phyloP scores from a whole-genome alignment of 2,888 invertebrate species.

The Pyrocoelia pectoralis region DNA sequence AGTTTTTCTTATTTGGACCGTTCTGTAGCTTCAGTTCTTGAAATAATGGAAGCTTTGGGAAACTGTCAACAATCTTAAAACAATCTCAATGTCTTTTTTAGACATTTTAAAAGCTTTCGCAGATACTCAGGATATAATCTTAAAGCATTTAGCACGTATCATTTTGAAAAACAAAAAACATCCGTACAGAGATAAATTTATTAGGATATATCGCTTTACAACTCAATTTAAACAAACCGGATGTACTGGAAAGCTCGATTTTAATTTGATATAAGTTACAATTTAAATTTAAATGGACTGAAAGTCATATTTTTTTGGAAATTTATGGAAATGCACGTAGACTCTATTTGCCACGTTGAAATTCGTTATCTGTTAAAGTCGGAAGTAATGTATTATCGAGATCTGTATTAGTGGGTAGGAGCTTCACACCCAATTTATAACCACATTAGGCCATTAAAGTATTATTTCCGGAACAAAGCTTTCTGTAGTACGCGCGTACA shows the following conservation, averaged over 20 bases:
- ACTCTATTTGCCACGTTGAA: background rate
- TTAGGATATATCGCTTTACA: too few species aligned
- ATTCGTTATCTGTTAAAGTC: slow-evolving; percentile 19
- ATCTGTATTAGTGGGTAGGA: slow-evolving; percentile 13
- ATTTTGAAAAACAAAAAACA: too few species aligned
- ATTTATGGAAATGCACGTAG: background rate
- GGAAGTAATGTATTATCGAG: slow-evolving; percentile 18
- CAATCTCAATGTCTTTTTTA: background rate
- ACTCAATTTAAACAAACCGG: too few species aligned
- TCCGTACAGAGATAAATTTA: too few species aligned
- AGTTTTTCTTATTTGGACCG: too few species aligned
- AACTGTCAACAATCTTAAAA: too few species aligned
- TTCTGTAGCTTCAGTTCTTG: too few species aligned
- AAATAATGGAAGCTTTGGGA: too few species aligned
- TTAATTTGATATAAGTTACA: too few species aligned
- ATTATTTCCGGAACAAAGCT: slow-evolving; percentile 21
- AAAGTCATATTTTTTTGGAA: background rate
- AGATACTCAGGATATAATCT: background rate
- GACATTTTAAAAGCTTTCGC: background rate
- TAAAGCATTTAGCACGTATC: too few species aligned
- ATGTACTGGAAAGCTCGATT: too few species aligned
- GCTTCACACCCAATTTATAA: slow-evolving; percentile 25
- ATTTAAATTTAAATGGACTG: background rate
- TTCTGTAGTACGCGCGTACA: slow-evolving; percentile 9
- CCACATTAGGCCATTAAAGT: slow-evolving; percentile 19